Percentiles rank a stretch among this genome's conserved stretches.
phyloP scores from a whole-genome alignment of 2,113 vertebrate genomes.

The Phyllostomus hastatus region DNA sequence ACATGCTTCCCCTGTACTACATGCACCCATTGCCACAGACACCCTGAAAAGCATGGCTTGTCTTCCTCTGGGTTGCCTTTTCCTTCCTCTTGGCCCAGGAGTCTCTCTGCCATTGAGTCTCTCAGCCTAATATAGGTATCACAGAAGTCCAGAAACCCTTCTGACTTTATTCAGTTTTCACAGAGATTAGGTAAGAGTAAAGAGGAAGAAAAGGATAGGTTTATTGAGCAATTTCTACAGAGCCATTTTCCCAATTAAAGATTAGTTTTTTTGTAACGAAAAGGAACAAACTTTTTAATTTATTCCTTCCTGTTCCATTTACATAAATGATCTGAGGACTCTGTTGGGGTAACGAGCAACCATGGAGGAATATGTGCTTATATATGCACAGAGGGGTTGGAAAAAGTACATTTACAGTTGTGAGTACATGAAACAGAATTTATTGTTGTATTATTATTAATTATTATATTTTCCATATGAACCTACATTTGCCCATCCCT shows the following conservation, averaged over 20 bases:
- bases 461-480: no score
- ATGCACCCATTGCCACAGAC: background rate
- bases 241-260: background rate
- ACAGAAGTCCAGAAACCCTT: background rate
- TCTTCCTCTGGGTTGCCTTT: background rate
- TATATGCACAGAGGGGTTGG: background rate
- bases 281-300: background rate
- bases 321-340: background rate
- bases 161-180: background rate
- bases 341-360: background rate
- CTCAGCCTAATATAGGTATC: background rate
- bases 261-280: background rate
- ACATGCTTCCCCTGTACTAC: background rate
- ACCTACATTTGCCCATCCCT: background rate
- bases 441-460: no score
- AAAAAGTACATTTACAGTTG: background rate
- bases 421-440: no score
- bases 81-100: background rate
- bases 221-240: background rate
- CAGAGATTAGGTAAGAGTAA: background rate
- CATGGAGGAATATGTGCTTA: background rate
- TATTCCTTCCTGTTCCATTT: background rate
- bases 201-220: background rate
- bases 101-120: slow-evolving; percentile 2
- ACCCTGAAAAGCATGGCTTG: background rate